Evolutionary conservation across 2,888 invertebrate species (phyloP).

Genomic region (Latrodectus elegans): DNA sequence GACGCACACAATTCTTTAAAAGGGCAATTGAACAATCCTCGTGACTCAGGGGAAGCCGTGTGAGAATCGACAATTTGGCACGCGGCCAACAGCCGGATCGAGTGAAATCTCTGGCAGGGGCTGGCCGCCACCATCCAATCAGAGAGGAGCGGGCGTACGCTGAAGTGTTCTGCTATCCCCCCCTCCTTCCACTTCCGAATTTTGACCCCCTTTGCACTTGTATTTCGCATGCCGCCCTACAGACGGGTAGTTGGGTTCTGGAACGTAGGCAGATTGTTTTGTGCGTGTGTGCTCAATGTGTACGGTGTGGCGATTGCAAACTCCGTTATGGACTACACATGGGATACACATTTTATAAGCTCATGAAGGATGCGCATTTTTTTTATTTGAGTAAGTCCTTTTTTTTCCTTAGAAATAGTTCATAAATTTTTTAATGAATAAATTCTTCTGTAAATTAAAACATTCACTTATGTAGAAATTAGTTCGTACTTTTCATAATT

Average conservation of each 20-base stretch:
- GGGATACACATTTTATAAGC: conserved; percentile 36
- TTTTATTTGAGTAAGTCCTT: conserved; percentile 2
- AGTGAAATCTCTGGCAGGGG: conserved; percentile 49
- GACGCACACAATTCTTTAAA: conserved; percentile 60
- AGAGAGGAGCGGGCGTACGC: conserved; percentile 56
- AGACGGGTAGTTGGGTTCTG: conserved; percentile 43
- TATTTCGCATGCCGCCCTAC: conserved; percentile 57
- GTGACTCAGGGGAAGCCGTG: conserved; percentile 41
- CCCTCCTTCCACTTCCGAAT: conserved; percentile 19
- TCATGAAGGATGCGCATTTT: conserved; percentile 2
- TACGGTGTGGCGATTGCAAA: conserved; percentile 10
- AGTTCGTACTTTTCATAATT: no score
- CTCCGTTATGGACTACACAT: conserved; percentile 49
- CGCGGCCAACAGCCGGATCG: conserved; percentile 52
- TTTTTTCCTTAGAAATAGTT: background rate
- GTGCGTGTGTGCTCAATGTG: conserved; percentile 22
- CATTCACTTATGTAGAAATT: no score
- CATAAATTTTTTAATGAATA: no score
- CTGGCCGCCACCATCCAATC: conserved; percentile 57
- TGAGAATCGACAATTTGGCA: conserved; percentile 54
- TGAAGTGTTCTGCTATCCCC: conserved; percentile 41
- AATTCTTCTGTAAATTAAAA: no score
- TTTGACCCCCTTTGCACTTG: conserved; percentile 62
- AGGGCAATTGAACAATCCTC: conserved; percentile 51
- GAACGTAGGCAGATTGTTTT: conserved; percentile 13